A percentile compares a stretch with the other conserved stretches of the same genome.
Conservation (phyloP, 2,888 invertebrate species). For the Oasisia sp. region DNA sequence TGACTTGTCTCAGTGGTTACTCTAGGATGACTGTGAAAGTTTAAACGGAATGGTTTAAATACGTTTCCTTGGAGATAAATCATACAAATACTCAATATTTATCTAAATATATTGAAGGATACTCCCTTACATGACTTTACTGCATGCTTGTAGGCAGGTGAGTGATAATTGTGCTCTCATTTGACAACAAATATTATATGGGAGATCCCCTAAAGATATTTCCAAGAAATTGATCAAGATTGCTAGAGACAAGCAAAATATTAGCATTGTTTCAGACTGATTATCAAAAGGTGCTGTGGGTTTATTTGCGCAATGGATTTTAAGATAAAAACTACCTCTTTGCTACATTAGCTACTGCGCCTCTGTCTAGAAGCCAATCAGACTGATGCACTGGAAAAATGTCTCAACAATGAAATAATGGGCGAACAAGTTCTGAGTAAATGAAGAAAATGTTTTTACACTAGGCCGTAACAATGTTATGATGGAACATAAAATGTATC, state of each 20-base stretch:
- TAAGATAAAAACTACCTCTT: not conserved
- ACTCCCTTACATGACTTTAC: not conserved
- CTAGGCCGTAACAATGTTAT: too few relatives aligned
- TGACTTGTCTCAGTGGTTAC: too few relatives aligned
- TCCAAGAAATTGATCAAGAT: not conserved
- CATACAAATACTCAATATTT: too few relatives aligned
- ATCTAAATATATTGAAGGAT: too few relatives aligned
- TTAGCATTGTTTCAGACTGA: not conserved
- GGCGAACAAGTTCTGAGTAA: too few relatives aligned
- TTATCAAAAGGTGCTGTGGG: not conserved
- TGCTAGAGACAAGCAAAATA: not conserved
- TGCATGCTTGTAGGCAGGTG: not conserved
- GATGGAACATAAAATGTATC: too few relatives aligned
- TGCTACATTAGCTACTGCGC: not conserved
- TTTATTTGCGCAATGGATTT: not conserved
- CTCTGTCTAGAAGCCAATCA: not conserved
- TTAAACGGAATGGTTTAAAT: too few relatives aligned
- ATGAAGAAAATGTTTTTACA: too few relatives aligned
- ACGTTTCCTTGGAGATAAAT: too few relatives aligned
- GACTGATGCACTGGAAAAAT: not conserved
- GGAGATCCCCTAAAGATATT: not conserved
- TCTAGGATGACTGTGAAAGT: too few relatives aligned
- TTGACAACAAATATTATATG: not conserved
- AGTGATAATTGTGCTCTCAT: not conserved
- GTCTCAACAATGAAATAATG: not conserved